These are phyloP conservation scores for Corvus cornix DNA, from an alignment of 2,113 vertebrate species.

Conservation along the genomic window DNA sequence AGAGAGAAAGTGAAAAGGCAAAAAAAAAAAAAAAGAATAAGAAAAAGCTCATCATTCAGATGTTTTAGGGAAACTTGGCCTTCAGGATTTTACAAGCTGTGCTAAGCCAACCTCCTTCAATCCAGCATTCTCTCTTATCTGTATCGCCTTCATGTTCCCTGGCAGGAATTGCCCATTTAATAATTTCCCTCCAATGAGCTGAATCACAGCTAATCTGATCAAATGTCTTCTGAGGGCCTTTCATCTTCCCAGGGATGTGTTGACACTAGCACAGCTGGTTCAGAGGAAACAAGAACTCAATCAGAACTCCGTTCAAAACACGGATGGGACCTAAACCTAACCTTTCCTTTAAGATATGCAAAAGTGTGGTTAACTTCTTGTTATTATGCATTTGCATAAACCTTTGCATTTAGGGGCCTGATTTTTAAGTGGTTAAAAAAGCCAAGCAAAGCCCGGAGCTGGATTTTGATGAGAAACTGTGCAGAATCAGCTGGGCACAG, in stretches of 20 bases:
- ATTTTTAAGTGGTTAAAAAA: conserved; percentile 32
- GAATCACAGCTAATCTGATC: conserved; percentile 63
- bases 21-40: accelerated
- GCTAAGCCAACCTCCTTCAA: not conserved
- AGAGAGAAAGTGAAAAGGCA: not conserved
- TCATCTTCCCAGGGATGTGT: conserved; percentile 66
- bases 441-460: not conserved
- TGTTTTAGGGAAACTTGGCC: conserved; percentile 12
- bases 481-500: not conserved
- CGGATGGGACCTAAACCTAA: conserved; percentile 61
- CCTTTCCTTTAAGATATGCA: conserved; percentile 60
- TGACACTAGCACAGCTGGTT: conserved; percentile 53
- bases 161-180: conserved; percentile 56
- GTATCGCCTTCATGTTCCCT: conserved; percentile 24
- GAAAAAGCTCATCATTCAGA: not conserved
- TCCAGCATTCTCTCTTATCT: conserved; percentile 32
- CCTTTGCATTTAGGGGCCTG: conserved; percentile 47
- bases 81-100: not conserved
- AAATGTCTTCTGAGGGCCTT: conserved; percentile 54
- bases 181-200: conserved; percentile 65
- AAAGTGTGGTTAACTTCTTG: conserved; percentile 54
- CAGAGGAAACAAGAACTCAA: conserved; percentile 64
- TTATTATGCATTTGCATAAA: conserved; percentile 41
- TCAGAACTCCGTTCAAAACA: conserved; percentile 43
- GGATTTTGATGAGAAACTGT: conserved; percentile 38